Conservation (phyloP, 2,113 vertebrate genomes). For the Muscicapa adusta region DNA sequence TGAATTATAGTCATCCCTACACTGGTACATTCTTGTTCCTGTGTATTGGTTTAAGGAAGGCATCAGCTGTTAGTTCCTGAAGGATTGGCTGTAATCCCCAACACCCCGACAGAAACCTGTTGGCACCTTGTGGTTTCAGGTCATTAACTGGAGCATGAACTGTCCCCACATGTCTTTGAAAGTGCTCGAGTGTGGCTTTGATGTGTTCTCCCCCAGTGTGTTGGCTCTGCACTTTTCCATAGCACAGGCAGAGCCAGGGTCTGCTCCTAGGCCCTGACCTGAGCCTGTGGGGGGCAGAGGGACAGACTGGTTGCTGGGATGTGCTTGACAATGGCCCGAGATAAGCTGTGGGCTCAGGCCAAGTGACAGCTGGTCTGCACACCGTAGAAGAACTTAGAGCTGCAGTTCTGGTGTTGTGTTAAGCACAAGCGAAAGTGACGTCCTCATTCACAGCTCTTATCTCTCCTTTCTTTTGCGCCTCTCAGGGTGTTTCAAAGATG, state of each 20-base stretch:
- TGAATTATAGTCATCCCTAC: not conserved
- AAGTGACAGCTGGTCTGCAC: not conserved
- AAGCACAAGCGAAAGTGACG: not conserved
- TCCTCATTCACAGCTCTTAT: not conserved
- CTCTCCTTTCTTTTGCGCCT: not conserved
- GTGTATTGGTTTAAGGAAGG: not conserved
- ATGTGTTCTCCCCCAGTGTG: fast-evolving
- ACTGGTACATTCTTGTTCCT: not conserved
- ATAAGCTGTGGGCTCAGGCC: not conserved
- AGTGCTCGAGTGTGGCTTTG: not conserved
- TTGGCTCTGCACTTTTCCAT: not conserved
- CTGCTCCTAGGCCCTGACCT: not conserved
- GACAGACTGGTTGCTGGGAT: not conserved
- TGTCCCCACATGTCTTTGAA: not conserved
- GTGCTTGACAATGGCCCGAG: fast-evolving
- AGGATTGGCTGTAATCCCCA: not conserved
- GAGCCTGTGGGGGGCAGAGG: not conserved
- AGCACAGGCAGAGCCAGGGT: too few relatives aligned
- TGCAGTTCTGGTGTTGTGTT: fast-evolving
- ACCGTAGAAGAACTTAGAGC: not conserved
- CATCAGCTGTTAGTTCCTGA: not conserved
- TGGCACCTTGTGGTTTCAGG: not conserved
- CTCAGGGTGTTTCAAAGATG: conserved; percentile 93
- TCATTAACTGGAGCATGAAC: not conserved
- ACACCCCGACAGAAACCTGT: not conserved